phyloP scores from a whole-genome alignment of 2,797 vertebrate genomes.

The Lacerta viridis region DNA sequence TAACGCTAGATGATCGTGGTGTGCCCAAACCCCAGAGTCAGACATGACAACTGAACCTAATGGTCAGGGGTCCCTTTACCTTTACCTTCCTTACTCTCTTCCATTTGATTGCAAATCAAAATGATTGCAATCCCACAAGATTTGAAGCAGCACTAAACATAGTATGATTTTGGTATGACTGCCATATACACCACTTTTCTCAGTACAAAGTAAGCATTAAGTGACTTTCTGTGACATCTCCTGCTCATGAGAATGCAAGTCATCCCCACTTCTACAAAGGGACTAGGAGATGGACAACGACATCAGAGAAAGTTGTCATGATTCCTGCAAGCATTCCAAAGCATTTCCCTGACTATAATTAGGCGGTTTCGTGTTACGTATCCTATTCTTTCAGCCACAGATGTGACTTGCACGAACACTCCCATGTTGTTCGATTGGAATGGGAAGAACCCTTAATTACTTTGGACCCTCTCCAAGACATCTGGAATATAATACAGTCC shows the following conservation, averaged over 20 bases:
- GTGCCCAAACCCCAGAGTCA: too few relatives aligned
- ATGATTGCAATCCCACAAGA: background rate
- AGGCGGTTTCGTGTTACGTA: background rate
- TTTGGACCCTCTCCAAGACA: conserved; percentile 11
- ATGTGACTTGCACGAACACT: background rate
- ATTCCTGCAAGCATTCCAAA: background rate
- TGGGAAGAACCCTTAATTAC: background rate
- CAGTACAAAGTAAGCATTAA: background rate
- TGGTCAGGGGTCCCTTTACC: too few relatives aligned
- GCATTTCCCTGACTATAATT: background rate
- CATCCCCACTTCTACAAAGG: background rate
- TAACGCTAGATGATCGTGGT: too few relatives aligned
- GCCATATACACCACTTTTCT: background rate
- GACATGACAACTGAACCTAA: too few relatives aligned
- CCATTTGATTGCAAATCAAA: background rate
- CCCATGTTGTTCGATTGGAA: background rate
- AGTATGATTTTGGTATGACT: background rate
- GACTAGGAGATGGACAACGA: background rate
- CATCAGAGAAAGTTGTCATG: background rate
- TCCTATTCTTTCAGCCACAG: background rate
- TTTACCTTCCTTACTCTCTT: background rate
- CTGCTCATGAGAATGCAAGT: background rate
- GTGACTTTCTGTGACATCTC: background rate
- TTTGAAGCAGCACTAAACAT: background rate
- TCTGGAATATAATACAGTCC: conserved; percentile 3